These are phyloP conservation scores for Boloria euphrosyne DNA, from an alignment of 2,888 invertebrate genomes.

Conservation along the genomic window DNA sequence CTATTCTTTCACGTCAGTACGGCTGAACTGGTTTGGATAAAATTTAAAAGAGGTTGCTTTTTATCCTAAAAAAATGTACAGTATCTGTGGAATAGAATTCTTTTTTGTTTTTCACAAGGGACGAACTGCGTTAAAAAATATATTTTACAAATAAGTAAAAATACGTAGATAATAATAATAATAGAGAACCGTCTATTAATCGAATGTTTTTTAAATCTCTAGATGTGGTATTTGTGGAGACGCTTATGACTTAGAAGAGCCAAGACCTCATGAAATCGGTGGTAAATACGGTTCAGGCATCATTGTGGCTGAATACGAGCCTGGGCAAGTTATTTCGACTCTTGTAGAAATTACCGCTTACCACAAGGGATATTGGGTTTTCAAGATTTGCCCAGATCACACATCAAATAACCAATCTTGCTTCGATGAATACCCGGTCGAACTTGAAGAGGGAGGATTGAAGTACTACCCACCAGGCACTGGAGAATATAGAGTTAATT, in stretches of 20 bases:
- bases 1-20: too few species aligned
- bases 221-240: constrained; percentile 93
- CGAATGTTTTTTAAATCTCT: constrained; percentile 1
- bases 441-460: constrained; percentile 77
- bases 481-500: constrained; percentile 86
- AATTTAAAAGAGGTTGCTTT: too few species aligned
- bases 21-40: too few species aligned
- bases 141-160: too few species aligned
- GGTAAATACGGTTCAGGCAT: constrained; percentile 90
- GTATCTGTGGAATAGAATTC: too few species aligned
- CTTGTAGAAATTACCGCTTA: constrained; percentile 91
- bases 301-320: constrained; percentile 86
- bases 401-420: constrained; percentile 86
- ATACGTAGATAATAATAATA: too few species aligned
- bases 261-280: constrained; percentile 90
- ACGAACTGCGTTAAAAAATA: too few species aligned
- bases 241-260: constrained; percentile 85
- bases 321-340: constrained; percentile 84
- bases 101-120: too few species aligned
- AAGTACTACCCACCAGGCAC: constrained; percentile 87
- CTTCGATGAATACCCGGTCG: constrained; percentile 85
- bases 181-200: too few species aligned
- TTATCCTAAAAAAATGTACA: too few species aligned
- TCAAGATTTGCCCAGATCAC: constrained; percentile 89
- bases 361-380: constrained; percentile 92